phyloP scores from a whole-genome alignment of 1,140 invertebrate genomes.

The Bactericera cockerelli region DNA sequence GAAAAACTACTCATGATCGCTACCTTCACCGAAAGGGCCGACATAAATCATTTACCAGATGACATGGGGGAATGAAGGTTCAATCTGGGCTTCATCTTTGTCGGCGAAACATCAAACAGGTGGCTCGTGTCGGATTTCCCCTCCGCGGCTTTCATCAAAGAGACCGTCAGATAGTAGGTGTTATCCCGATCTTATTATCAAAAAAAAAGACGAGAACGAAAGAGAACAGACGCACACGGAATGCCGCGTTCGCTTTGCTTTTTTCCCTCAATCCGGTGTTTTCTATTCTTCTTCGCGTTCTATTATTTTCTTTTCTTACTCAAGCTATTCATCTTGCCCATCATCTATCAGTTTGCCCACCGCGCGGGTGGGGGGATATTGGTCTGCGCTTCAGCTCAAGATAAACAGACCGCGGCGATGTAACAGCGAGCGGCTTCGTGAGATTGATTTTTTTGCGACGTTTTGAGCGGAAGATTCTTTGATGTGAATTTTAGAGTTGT shows the following conservation, averaged over 20 bases:
- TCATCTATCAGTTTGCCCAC: too few relatives aligned
- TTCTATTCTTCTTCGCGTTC: background rate
- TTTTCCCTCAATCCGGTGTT: too few relatives aligned
- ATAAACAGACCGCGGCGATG: too few relatives aligned
- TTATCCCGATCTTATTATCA: background rate
- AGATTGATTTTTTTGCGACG: too few relatives aligned
- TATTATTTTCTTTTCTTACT: background rate
- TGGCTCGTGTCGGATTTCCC: slow-evolving; percentile 3
- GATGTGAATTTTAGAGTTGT: too few relatives aligned
- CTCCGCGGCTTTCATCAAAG: slow-evolving; percentile 5
- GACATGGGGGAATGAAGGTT: background rate
- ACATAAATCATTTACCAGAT: slow-evolving; percentile 1
- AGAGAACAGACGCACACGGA: too few relatives aligned
- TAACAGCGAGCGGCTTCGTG: too few relatives aligned
- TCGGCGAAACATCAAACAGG: background rate
- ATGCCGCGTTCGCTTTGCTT: background rate
- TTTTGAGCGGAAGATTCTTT: too few relatives aligned
- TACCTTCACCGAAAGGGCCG: too few relatives aligned
- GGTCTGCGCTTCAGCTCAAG: too few relatives aligned
- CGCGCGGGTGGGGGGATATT: too few relatives aligned
- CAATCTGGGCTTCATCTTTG: background rate
- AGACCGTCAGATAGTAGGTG: background rate
- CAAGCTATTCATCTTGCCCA: background rate
- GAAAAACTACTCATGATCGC: too few relatives aligned
- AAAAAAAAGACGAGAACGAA: background rate